phyloP scores from a whole-genome alignment of 1,140 invertebrate genomes.

The Daktulosphaira vitifoliae region DNA sequence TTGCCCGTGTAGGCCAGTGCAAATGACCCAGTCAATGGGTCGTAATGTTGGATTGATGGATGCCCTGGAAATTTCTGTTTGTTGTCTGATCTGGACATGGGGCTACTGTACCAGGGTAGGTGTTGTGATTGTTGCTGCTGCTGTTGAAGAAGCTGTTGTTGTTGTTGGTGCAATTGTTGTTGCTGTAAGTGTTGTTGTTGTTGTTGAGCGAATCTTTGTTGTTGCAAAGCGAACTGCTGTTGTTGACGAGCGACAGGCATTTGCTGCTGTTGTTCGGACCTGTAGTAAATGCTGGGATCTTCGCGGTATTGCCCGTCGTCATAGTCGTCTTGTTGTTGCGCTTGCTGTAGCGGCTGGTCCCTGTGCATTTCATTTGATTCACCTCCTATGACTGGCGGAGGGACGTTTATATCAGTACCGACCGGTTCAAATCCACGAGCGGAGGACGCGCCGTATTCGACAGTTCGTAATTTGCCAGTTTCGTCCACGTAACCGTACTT shows the following conservation, averaged over 20 bases:
- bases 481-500: constrained; percentile 77
- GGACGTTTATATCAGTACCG: constrained; percentile 67
- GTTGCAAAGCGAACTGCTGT: no score
- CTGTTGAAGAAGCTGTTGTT: constrained; percentile 42
- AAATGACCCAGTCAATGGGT: constrained; percentile 59
- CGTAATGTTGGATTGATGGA: constrained; percentile 52
- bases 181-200: constrained; percentile 21
- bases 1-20: constrained; percentile 53
- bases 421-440: constrained; percentile 62
- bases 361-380: constrained; percentile 57
- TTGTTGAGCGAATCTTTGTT: constrained; percentile 48
- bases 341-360: background rate
- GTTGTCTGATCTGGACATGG: constrained; percentile 44
- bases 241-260: constrained; percentile 36
- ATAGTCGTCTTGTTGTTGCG: constrained; percentile 51
- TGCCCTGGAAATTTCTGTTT: constrained; percentile 46
- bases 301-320: constrained; percentile 76
- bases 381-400: constrained; percentile 64
- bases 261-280: constrained; percentile 49
- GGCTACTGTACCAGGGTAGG: constrained; percentile 34
- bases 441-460: constrained; percentile 68
- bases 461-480: constrained; percentile 56
- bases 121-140: constrained; percentile 23
- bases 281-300: constrained; percentile 67
- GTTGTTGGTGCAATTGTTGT: constrained; percentile 42